Conservation (phyloP, 1,140 invertebrate genomes). For the Temnothorax curvispinosus region DNA sequence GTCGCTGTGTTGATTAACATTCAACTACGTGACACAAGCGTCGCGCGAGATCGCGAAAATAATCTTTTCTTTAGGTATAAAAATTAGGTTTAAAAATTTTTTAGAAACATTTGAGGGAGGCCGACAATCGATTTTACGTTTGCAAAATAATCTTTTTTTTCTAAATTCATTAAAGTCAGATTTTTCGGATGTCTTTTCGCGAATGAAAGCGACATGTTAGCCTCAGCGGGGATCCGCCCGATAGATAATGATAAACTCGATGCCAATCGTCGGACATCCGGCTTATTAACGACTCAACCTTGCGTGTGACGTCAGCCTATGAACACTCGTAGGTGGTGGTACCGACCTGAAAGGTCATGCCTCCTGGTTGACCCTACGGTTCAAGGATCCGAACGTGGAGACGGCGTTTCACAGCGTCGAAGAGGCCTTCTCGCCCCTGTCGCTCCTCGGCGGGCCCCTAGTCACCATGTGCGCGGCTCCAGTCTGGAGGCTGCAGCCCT, state of each 20-base stretch:
- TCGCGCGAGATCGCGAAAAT: neutral
- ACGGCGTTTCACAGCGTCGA: slow-evolving; percentile 88
- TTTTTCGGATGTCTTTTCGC: neutral
- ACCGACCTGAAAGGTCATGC: slow-evolving; percentile 89
- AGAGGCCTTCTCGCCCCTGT: slow-evolving; percentile 89
- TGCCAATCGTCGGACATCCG: slow-evolving; percentile 43
- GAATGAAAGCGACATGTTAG: neutral
- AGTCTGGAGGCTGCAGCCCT: slow-evolving; percentile 85
- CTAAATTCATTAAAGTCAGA: neutral
- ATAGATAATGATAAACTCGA: neutral
- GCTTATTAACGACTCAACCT: slow-evolving; percentile 23
- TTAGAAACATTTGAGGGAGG: neutral
- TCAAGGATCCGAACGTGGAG: slow-evolving; percentile 89
- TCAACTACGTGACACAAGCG: neutral
- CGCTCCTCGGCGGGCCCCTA: slow-evolving; percentile 88
- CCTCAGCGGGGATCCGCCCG: neutral
- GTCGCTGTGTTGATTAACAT: slow-evolving; percentile 7
- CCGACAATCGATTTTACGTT: neutral
- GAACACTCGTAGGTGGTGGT: slow-evolving; percentile 68
- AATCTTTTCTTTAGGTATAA: neutral
- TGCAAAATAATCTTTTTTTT: neutral
- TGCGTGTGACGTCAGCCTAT: slow-evolving; percentile 30
- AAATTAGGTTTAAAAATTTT: neutral
- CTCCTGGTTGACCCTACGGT: slow-evolving; percentile 88
- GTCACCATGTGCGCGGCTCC: slow-evolving; percentile 87